Base-by-base conservation (phyloP, 1,140 invertebrate genomes). In the Drosophila triauraria region DNA sequence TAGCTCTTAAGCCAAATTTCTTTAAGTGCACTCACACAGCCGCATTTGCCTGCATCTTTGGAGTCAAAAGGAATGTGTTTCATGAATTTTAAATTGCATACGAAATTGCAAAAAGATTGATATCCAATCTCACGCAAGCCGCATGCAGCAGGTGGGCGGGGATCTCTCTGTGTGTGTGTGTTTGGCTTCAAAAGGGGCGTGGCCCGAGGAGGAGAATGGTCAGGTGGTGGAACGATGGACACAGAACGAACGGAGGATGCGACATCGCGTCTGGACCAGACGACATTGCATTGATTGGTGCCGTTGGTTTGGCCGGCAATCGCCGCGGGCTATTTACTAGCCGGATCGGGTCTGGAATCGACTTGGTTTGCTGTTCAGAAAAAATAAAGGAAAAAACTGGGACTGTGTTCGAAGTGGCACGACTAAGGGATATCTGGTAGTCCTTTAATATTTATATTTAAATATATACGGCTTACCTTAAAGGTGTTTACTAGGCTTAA, bases 61-160 rank as follows among this genome's bases (percentile, higher is more conserved):
- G 74, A 91, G 74, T 91, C 80, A 91, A 91, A 91, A 72, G 82
- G 87, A 91, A 91, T 91, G 87, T 91, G 87, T 87, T 91, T 91
- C 87, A 91, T 91, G 87, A 91, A 91, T 91, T 91, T 91, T 91
- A 91, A 91, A 91, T 91, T 91, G 87, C 87, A 81, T 91, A 88
- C 80, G 80, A 87, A 91, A 90, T 90, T 90, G 85, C 85, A 90
- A 90, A 90, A 91, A 91, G 87, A 91, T 91, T 91, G 87, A 91
- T 91, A 91, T 91, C 87, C 87, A 91, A 91, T 91, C 87, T 91
- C 87, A 91, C 87, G 82, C 87, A 91, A 90, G 86, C 69, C 85
- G 67, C 75, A 35, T 71, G 68, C 75, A 54, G 72, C 84, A 90
- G 78, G 85, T 90, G 85, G 81, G 85, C 81, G 85, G 61, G 56